phyloP scores from a whole-genome alignment of 2,888 invertebrate genomes.

The Orthosia cruda region DNA sequence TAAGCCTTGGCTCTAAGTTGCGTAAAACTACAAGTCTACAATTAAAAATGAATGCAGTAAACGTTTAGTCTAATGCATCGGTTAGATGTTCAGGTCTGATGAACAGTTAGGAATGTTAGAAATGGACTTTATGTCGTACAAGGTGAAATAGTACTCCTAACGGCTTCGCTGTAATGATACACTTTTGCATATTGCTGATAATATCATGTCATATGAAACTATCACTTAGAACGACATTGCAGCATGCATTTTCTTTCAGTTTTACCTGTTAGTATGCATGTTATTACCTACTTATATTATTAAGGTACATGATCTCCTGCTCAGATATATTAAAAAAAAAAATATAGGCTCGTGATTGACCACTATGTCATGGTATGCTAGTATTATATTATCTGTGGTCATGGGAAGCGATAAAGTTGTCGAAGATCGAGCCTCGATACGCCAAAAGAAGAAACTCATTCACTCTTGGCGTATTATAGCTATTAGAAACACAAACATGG shows the following conservation, averaged over 20 bases:
- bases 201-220: slow-evolving; percentile 37
- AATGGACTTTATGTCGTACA: slow-evolving; percentile 51
- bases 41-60: slow-evolving; percentile 59
- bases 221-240: slow-evolving; percentile 6
- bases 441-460: too few relatives aligned
- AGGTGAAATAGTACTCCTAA: slow-evolving; percentile 48
- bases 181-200: slow-evolving; percentile 37
- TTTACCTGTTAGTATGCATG: background rate
- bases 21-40: slow-evolving; percentile 59
- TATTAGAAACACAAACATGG: too few relatives aligned
- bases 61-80: slow-evolving; percentile 56
- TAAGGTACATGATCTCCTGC: background rate
- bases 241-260: background rate
- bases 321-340: too few relatives aligned
- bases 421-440: too few relatives aligned
- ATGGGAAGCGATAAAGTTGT: too few relatives aligned
- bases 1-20: slow-evolving; percentile 65
- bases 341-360: background rate
- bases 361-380: too few relatives aligned
- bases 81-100: slow-evolving; percentile 56
- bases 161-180: slow-evolving; percentile 44
- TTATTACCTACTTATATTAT: background rate
- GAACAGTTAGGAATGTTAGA: slow-evolving; percentile 56
- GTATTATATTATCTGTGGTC: too few relatives aligned
- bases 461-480: too few relatives aligned